phyloP scores from a whole-genome alignment of 2,797 vertebrate genomes.

The Loris lydekkerianus region DNA sequence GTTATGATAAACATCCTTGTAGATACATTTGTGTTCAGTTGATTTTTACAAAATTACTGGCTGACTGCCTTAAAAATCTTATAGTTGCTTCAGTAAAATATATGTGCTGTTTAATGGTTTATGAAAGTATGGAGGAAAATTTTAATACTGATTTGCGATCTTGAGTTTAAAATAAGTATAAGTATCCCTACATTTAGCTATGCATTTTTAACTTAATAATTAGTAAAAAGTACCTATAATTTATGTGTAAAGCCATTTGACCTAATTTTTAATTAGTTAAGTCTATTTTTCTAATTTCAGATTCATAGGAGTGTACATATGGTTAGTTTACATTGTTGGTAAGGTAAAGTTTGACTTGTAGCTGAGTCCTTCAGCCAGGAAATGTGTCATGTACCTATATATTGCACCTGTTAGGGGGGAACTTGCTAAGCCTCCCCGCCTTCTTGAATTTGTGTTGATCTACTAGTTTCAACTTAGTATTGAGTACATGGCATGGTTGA shows the following conservation, averaged over 20 bases:
- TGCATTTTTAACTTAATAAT: neutral
- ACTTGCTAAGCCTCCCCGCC: too few relatives aligned
- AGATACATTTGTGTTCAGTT: neutral
- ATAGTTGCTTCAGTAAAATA: slow-evolving; percentile 14
- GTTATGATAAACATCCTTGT: neutral
- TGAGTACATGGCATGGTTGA: too few relatives aligned
- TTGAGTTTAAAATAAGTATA: neutral
- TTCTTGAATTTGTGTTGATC: too few relatives aligned
- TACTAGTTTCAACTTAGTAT: too few relatives aligned
- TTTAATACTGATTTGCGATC: neutral
- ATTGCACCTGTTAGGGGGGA: too few relatives aligned
- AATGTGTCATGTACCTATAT: too few relatives aligned
- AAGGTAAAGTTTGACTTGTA: too few relatives aligned
- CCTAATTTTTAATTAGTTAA: neutral
- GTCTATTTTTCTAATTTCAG: neutral
- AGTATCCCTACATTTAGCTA: neutral
- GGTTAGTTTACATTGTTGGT: too few relatives aligned
- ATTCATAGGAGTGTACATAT: too few relatives aligned
- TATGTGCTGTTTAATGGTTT: neutral
- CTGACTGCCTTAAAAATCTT: neutral
- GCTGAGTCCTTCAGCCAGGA: too few relatives aligned
- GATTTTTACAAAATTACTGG: neutral
- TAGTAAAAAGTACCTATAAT: neutral
- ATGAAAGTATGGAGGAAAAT: neutral
- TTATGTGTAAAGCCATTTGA: neutral